Conservation (phyloP, 2,113 vertebrate species). For the Menura novaehollandiae region DNA sequence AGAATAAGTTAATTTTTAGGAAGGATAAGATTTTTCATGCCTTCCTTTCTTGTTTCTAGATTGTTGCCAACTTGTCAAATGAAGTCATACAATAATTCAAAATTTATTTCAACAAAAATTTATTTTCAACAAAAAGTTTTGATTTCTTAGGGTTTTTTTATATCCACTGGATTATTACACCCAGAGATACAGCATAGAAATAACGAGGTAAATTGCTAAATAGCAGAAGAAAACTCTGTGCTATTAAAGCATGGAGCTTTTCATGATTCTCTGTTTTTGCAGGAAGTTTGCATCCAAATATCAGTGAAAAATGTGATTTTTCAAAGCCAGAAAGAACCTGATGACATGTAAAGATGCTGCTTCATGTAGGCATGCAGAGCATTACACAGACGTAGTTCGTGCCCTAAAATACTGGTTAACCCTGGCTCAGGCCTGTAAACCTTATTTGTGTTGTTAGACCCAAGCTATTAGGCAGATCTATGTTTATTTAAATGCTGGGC, state of each 20-base stretch:
- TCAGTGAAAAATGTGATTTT: background rate
- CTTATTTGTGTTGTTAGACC: background rate
- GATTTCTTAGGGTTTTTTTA: background rate
- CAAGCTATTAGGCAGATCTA: background rate
- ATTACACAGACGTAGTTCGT: rapidly evolving
- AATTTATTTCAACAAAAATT: background rate
- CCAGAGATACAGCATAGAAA: background rate
- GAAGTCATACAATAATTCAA: background rate
- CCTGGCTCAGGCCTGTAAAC: background rate
- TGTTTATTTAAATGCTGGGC: background rate
- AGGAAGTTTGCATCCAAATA: background rate
- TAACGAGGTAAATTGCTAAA: background rate
- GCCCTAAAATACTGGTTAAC: background rate
- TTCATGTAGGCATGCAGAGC: background rate
- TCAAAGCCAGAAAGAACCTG: background rate
- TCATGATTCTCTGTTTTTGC: background rate
- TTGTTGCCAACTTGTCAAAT: background rate
- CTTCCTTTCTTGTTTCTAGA: background rate
- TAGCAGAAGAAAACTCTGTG: background rate
- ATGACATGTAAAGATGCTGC: background rate
- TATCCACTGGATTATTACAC: background rate
- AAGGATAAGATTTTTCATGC: background rate
- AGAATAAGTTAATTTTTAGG: background rate
- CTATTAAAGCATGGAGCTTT: background rate
- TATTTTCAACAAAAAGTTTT: background rate